Percentiles rank a stretch among this genome's conserved stretches.
phyloP scores from a whole-genome alignment of 2,113 vertebrate species.

The Ranitomeya variabilis region DNA sequence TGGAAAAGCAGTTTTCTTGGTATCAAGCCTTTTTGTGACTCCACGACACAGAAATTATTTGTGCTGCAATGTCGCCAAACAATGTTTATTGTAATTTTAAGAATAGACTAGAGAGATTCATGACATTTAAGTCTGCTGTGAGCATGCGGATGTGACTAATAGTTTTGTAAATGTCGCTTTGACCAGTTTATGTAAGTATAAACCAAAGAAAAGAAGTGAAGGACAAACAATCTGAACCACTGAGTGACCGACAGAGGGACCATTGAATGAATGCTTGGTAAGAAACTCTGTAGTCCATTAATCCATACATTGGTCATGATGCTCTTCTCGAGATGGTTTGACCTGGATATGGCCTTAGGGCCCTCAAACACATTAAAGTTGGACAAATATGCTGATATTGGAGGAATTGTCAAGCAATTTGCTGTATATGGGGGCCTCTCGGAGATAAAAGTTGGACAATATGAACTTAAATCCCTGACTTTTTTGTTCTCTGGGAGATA shows the following conservation, averaged over 20 bases:
- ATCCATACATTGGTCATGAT: no score
- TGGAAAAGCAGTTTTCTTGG: slow-evolving; percentile 1
- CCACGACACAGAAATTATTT: slow-evolving; percentile 20
- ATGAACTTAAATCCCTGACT: no score
- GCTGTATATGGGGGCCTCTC: no score
- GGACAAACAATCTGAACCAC: background rate
- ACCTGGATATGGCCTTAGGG: no score
- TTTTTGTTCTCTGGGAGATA: no score
- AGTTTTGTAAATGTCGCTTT: slow-evolving; percentile 33
- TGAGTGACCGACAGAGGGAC: background rate
- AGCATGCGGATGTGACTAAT: slow-evolving; percentile 53
- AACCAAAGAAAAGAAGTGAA: slow-evolving; percentile 26
- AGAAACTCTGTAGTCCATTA: no score
- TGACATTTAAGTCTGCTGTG: slow-evolving; percentile 45
- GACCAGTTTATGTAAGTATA: slow-evolving; percentile 38
- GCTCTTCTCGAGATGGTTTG: no score
- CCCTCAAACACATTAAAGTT: no score
- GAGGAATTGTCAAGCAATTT: no score
- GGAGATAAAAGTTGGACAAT: no score
- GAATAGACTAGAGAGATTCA: slow-evolving; percentile 29
- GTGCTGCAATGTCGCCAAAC: slow-evolving; percentile 12
- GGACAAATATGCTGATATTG: no score
- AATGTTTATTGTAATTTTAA: slow-evolving; percentile 43
- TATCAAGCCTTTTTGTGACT: slow-evolving; percentile 12
- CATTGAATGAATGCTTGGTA: background rate